phyloP scores from a whole-genome alignment of 2,113 vertebrate species.

The Cavia porcellus region DNA sequence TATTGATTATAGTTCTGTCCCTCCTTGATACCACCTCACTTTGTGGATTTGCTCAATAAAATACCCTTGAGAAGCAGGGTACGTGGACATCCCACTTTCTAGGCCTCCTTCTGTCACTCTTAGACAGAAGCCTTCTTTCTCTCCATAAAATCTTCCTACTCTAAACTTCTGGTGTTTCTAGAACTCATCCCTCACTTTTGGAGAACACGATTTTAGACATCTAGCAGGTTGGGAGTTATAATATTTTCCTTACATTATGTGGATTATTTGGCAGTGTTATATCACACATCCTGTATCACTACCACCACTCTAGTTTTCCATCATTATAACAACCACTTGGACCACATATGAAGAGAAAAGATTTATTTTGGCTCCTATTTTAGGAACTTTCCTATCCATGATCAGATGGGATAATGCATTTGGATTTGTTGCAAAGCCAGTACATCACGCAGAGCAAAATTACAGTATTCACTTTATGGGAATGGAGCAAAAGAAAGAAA shows the following conservation, averaged over 20 bases:
- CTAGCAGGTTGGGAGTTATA: neutral
- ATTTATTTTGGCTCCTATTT: neutral
- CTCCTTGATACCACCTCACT: neutral
- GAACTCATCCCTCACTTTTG: neutral
- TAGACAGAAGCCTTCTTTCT: neutral
- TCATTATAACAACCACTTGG: neutral
- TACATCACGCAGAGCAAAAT: neutral
- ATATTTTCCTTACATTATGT: neutral
- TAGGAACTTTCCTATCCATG: neutral
- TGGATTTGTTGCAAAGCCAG: neutral
- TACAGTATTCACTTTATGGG: neutral
- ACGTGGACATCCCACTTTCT: neutral
- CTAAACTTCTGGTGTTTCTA: neutral
- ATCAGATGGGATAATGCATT: neutral
- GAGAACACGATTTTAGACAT: neutral
- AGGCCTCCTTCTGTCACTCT: neutral
- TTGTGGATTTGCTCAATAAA: neutral
- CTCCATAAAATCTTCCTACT: neutral
- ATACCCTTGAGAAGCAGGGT: neutral
- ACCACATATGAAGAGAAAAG: neutral
- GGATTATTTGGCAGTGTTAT: neutral
- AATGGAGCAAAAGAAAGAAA: neutral
- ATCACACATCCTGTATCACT: neutral
- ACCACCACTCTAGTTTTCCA: neutral
- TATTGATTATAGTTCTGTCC: neutral